phyloP scores from a whole-genome alignment of 1,140 invertebrate species.

The Drosophila nannoptera region DNA sequence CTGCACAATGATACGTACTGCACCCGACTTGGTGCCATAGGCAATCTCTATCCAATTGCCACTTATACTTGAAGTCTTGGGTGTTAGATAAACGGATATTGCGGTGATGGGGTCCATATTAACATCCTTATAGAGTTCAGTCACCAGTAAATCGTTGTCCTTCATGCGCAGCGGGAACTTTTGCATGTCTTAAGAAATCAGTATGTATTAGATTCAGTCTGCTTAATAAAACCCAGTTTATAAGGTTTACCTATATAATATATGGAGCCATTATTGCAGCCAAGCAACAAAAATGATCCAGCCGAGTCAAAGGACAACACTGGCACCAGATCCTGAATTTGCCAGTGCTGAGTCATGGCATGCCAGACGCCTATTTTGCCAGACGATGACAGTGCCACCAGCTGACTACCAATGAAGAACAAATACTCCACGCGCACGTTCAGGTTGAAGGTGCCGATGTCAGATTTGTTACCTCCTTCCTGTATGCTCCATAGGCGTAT shows the following conservation, averaged over 20 bases:
- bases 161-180: conserved; percentile 99
- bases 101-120: conserved; percentile 97
- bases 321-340: conserved; percentile 96
- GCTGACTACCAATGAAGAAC: conserved; percentile 97
- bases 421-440: conserved; percentile 96
- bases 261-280: conserved; percentile 97
- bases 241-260: conserved; percentile 92
- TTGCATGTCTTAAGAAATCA: conserved; percentile 93
- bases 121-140: conserved; percentile 96
- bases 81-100: conserved; percentile 98
- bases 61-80: conserved; percentile 95
- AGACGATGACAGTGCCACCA: conserved; percentile 94
- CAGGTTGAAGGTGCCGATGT: conserved; percentile 94
- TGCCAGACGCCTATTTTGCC: conserved; percentile 99
- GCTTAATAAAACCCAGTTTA: not conserved
- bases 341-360: conserved; percentile 98
- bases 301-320: conserved; percentile 97
- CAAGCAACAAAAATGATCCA: conserved; percentile 95
- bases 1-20: conserved; percentile 97
- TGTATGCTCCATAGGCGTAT: conserved; percentile 94
- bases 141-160: conserved; percentile 98
- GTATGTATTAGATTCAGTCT: not conserved
- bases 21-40: conserved; percentile 97
- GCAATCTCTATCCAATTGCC: conserved; percentile 99
- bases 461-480: conserved; percentile 87